Percentiles rank a stretch among this genome's conserved stretches.
Conservation (phyloP, 2,113 vertebrate genomes). For the Rhabdornis inornatus region DNA sequence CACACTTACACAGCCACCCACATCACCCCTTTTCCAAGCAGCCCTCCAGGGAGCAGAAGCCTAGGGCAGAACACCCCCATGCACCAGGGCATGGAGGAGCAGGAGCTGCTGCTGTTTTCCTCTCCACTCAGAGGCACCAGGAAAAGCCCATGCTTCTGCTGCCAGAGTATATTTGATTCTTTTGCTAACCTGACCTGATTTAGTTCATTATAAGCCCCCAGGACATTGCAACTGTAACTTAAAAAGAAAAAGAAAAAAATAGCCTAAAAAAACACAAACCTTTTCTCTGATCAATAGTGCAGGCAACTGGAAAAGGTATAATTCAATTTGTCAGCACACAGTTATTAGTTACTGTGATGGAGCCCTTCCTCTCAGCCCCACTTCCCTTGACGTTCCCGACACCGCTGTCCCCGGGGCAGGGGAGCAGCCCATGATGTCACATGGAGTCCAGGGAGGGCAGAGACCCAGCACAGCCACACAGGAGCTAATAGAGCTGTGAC, state of each 20-base stretch:
- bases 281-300: constrained; percentile 45
- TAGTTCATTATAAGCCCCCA: constrained; percentile 19
- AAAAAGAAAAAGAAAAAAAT: neutral
- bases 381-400: accelerated
- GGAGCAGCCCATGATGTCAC: neutral
- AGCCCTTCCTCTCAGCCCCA: neutral
- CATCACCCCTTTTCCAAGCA: neutral
- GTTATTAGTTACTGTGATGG: constrained; percentile 62
- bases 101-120: neutral
- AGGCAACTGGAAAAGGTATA: constrained; percentile 52
- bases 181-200: constrained; percentile 49
- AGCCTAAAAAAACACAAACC: constrained; percentile 18
- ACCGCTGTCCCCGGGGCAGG: neutral
- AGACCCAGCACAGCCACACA: neutral
- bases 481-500: neutral
- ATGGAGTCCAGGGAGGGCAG: neutral
- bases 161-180: constrained; percentile 52
- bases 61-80: neutral
- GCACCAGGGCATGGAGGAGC: neutral
- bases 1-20: neutral
- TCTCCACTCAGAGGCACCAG: neutral
- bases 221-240: constrained; percentile 30
- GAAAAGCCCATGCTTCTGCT: constrained; percentile 34
- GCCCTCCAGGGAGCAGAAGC: neutral
- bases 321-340: constrained; percentile 60